Percentiles rank a stretch among this genome's conserved stretches.
Evolutionary conservation across 2,797 vertebrate species (phyloP).

Genomic region (Enteromius unitaeniatus): DNA sequence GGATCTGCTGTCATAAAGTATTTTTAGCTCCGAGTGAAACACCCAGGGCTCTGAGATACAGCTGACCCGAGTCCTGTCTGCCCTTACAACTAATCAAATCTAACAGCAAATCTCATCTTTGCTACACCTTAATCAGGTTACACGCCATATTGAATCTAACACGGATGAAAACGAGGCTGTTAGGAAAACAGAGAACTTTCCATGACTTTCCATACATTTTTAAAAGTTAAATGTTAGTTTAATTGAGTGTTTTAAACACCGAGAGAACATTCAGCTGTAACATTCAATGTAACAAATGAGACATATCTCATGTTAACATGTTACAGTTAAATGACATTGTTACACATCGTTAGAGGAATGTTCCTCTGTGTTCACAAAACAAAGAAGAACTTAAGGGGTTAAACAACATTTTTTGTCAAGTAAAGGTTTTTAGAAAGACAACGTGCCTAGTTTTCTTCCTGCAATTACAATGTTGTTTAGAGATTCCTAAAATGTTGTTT

Average conservation of each 20-base stretch:
- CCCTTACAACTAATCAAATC: background rate
- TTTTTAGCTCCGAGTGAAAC: constrained; percentile 11
- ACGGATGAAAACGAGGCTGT: background rate
- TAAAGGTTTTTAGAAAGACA: background rate
- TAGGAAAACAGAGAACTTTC: background rate
- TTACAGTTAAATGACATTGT: background rate
- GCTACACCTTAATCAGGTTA: background rate
- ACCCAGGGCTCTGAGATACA: background rate
- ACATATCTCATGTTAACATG: background rate
- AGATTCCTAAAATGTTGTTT: background rate
- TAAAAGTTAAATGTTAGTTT: background rate
- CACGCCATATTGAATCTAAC: background rate
- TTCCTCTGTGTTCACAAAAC: background rate
- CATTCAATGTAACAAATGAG: too few relatives aligned
- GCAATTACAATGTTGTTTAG: background rate
- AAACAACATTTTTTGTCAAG: background rate
- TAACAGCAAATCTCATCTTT: background rate
- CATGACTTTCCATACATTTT: background rate
- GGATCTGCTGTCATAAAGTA: constrained; percentile 7
- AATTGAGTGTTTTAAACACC: background rate
- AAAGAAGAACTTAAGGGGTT: background rate
- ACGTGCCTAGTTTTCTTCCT: background rate
- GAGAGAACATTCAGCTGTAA: background rate
- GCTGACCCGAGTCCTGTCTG: background rate
- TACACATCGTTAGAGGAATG: background rate